Percentiles rank a stretch among this genome's conserved stretches.
phyloP scores from a whole-genome alignment of 2,797 vertebrate species.

The Hapalemur alaotrensis region DNA sequence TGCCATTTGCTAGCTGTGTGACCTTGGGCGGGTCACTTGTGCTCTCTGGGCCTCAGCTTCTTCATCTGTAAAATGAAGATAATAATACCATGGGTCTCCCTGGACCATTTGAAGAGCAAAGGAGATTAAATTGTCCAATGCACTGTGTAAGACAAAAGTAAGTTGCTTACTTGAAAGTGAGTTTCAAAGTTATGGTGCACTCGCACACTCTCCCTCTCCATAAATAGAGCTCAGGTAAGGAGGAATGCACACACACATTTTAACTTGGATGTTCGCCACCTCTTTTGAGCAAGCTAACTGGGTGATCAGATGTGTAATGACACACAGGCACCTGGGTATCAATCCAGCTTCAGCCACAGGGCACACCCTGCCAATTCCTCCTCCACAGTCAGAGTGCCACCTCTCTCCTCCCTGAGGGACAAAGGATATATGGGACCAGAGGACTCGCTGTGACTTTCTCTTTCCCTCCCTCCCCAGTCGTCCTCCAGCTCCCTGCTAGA shows the following conservation, averaged over 20 bases:
- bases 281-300: background rate
- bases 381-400: background rate
- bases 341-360: background rate
- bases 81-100: background rate
- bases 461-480: background rate
- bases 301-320: background rate
- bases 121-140: background rate
- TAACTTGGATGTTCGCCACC: background rate
- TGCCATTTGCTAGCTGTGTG: background rate
- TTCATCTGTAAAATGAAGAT: constrained; percentile 20
- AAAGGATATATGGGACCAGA: background rate
- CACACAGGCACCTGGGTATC: background rate
- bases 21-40: background rate
- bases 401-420: background rate
- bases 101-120: background rate
- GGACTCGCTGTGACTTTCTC: background rate
- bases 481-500: background rate
- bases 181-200: background rate
- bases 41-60: background rate
- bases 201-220: background rate
- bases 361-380: background rate
- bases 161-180: background rate
- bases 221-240: background rate
- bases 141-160: background rate
- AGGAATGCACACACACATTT: background rate